Evolutionary conservation across 2,797 vertebrate genomes (phyloP).

Genomic region (Channa striata): DNA sequence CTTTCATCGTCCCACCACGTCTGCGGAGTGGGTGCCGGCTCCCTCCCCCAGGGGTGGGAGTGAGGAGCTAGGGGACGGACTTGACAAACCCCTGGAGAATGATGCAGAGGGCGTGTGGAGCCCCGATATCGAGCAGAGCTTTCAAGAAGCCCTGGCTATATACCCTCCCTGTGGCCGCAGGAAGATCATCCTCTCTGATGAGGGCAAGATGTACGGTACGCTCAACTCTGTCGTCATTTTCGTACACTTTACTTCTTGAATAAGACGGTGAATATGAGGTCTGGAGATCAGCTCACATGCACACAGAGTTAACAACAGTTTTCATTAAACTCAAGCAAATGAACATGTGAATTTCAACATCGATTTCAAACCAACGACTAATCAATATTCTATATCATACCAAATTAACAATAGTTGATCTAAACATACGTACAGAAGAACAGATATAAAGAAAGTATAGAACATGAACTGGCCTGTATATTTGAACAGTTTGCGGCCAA

Average conservation of each 20-base stretch:
- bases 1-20: conserved; percentile 88
- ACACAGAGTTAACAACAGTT: neutral
- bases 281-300: neutral
- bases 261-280: neutral
- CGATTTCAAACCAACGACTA: neutral
- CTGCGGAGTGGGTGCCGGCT: conserved; percentile 95
- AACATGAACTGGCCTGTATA: too few species aligned
- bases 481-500: too few species aligned
- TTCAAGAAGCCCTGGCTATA: conserved; percentile 96
- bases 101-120: conserved; percentile 97
- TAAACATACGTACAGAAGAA: too few species aligned
- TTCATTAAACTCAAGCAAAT: neutral
- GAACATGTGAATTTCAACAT: neutral
- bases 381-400: neutral
- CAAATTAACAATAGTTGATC: too few species aligned
- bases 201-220: conserved; percentile 99
- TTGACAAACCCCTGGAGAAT: conserved; percentile 94
- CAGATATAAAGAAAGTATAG: too few species aligned
- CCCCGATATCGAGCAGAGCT: conserved; percentile 96
- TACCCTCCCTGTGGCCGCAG: conserved; percentile 95
- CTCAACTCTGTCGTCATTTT: conserved; percentile 50
- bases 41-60: conserved; percentile 96
- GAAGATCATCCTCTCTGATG: conserved; percentile 97
- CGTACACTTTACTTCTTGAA: neutral
- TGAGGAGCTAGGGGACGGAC: conserved; percentile 90